Base-by-base conservation (phyloP, 2,888 invertebrate genomes). In the Cistogaster globosa region DNA sequence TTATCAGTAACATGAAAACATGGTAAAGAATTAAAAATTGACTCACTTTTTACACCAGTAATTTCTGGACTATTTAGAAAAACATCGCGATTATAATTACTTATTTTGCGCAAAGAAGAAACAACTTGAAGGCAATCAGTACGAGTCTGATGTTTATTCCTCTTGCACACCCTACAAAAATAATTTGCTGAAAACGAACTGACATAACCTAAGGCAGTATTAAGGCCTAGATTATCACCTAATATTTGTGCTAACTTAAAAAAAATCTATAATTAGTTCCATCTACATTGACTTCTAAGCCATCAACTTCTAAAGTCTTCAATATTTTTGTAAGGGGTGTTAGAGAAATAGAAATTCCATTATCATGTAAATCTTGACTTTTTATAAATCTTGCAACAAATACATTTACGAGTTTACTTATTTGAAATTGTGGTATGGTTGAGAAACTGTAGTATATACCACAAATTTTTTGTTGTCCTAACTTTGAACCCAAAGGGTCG, bases 131-230 rank as follows among this genome's bases (percentile, higher is more conserved):
- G 20, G 38, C 71, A 83, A 67, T 76, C 77, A 51, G 71, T 77
- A 22, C 77, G 71, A 71, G 83, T 67, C 16, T 72, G 62, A 51
- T 75, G 51, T 57, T 75, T 76, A 38, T 58, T 65, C 58, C 78
- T 81, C 71, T 51, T 86, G 74, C 86, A 86, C 69, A 86, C 65
- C 16, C 86, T 69, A 74, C 86, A 80, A 72, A 72, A 86, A 78
- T 68, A 86, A 77, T 86, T 83, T 45, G 80, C 76, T 65, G 74
- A 77, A 72, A 86, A 86, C 48, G 79, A 83, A 53, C 51, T 38
- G 20, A 74, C 77, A 62, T 83, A 86, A 45, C 83, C 83, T 53
- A 80, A 72, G 14, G 75, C 74, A 60, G 75, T 69, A 74, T 74
- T 83, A 6, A 79, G 65, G 36, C 84, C 79, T 68, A 83, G 51